Evolutionary conservation across 1,140 invertebrate genomes (phyloP).

Genomic region (Cyrtorhinus lividipennis): DNA sequence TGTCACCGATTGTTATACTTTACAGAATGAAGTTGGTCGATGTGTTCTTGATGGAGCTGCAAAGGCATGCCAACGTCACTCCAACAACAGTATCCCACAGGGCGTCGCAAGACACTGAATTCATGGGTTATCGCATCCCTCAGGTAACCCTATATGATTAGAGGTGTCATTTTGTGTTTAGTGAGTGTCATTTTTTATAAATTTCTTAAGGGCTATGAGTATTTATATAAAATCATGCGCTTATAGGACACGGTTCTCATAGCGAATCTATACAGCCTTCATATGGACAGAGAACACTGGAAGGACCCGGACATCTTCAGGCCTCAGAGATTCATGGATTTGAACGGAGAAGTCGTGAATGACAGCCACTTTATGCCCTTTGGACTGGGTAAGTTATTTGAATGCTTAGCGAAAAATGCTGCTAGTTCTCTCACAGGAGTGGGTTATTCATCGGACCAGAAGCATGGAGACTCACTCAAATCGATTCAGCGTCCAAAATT

Average conservation of each 20-base stretch:
- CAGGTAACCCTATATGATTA: no score
- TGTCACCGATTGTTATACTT: neutral
- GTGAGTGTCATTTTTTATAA: neutral
- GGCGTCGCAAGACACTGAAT: constrained; percentile 35
- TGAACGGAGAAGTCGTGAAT: constrained; percentile 38
- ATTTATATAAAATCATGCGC: neutral
- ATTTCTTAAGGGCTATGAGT: neutral
- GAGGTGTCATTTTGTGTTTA: no score
- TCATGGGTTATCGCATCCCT: constrained; percentile 47
- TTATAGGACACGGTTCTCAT: constrained; percentile 52
- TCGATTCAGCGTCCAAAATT: no score
- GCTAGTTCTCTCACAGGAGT: neutral
- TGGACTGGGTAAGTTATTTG: constrained; percentile 42
- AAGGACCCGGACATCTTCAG: constrained; percentile 49
- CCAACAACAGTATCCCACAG: constrained; percentile 46
- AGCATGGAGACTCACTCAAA: no score
- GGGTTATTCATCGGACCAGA: no score
- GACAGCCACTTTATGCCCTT: constrained; percentile 50
- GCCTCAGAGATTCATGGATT: constrained; percentile 54
- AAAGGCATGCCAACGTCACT: constrained; percentile 41
- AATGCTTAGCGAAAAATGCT: no score
- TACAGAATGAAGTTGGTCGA: constrained; percentile 43
- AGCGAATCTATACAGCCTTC: constrained; percentile 47
- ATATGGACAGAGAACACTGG: constrained; percentile 52
- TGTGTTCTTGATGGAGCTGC: constrained; percentile 43